Base-by-base conservation (phyloP, 2,113 vertebrate genomes). In the Steatornis caripensis region DNA sequence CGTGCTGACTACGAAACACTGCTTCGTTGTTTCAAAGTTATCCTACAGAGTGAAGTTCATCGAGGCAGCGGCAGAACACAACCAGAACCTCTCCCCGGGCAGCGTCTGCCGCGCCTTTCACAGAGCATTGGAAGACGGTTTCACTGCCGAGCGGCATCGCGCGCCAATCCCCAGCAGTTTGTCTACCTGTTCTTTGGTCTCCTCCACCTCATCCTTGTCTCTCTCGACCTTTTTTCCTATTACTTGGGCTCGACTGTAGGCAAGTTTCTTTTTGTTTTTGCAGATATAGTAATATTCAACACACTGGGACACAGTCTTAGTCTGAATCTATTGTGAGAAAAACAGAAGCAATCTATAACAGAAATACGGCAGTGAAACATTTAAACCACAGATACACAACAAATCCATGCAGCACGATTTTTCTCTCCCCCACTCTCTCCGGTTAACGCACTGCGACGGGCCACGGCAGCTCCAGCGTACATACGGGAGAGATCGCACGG, bases 231-330 rank as follows among this genome's bases (percentile, higher is more conserved):
- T 95, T 87, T 95, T 98, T 69, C 94, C 97, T 49, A 60, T 55
- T 16, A 76, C 87, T 2, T 76, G 78, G 41, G 84, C 58, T 66
- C 89, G 83, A 62, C 83, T 49, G 60, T 60, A 96, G 89, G 96
- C 95, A 74, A 98, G 98, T 74, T 95, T 98, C 36, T 97, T 78
- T 80, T 96, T 94, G 83, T 98, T 98, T 91, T 98, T 98, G 97
- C 98, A 98, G 88, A 82, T 95, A 60, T 98, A 98, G 80, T 98
- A 98, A 95, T 98, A 99, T 65, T 98, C 98, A 22, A 98, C 97
- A 74, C 98, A 98, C 91, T 98, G 98, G 54, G 97, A 83, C 37
- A 98, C 97, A 2, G 78, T 98, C 96, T 98, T 98, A 34, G 95
- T 97, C 94, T 98, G 98, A 69, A 98, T 93, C 98, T 98, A 83